Evolutionary conservation across 2,797 vertebrate species (phyloP), one percentile per base, ranked within the genome.

Genomic region (Miichthys miiuy): DNA sequence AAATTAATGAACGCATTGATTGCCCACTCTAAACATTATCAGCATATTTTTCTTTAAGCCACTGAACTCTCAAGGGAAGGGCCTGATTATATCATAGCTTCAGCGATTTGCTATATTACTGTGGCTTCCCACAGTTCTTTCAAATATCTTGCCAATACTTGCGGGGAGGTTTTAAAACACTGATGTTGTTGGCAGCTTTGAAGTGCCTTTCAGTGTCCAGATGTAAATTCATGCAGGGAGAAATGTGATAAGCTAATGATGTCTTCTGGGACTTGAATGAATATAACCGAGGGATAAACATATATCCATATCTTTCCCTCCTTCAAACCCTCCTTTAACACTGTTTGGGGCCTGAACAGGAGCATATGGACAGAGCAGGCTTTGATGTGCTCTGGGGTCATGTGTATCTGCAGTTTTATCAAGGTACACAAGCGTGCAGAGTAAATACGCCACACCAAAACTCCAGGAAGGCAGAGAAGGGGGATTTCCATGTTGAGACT

Each of bases 221-320:
- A 93, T 91, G 82, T 89, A 92, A 88, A 93, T 90, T 77, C 77
- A 72, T 70, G 85, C 71, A 48, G 68, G 79, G 79, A 87, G 90
- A 73, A 88, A 89, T 73, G 88, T 75, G 91, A 92, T 93, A 93
- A 93, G 91, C 91, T 94, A 94, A 94, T 93, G 91, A 92, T 48
- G 86, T 94, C 92, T 87, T 87, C 0, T 2, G 83, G 86, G 93
- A 85, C 52, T 5, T 1, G 42, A 62, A 68, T 14, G 65, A 87
- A 68, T 64, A 68, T 75, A 83, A 88, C 84, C 76, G 9, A 70
- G 87, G 88, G 89, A 82, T 81, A 90, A 89, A 90, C 82, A 87
- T 83, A 87, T 92, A 87, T 88, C 81, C 82, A 88, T 90, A 88
- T 91, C 87, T 44, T 48, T 14, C 2, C n/a, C 25, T 34, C 30